These are phyloP conservation scores for Sebastes cheni DNA, from an alignment of 2,797 vertebrate species.

Conservation along the genomic window DNA sequence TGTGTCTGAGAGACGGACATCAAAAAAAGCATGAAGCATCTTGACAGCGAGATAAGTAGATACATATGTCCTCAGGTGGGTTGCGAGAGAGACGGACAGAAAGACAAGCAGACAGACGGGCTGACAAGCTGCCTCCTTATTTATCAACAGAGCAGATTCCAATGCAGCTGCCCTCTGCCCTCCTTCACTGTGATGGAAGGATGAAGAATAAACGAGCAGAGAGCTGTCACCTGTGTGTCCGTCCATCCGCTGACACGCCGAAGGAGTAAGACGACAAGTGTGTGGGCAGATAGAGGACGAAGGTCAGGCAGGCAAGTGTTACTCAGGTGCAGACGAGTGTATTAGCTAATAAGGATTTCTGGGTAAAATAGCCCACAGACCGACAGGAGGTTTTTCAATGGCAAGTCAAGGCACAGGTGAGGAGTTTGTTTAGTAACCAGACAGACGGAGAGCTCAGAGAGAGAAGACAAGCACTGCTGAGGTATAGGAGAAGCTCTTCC, in stretches of 20 bases:
- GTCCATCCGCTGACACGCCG: slow-evolving; percentile 36
- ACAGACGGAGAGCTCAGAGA: slow-evolving; percentile 5
- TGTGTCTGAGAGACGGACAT: background rate
- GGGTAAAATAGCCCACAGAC: slow-evolving; percentile 31
- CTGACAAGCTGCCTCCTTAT: slow-evolving; percentile 19
- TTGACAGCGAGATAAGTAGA: slow-evolving; percentile 15
- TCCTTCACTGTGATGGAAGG: slow-evolving; percentile 25
- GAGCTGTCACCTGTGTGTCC: slow-evolving; percentile 44
- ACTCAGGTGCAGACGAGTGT: slow-evolving; percentile 29
- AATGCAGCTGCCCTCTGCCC: slow-evolving; percentile 32
- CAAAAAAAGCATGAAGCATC: background rate
- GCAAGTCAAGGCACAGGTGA: slow-evolving; percentile 12
- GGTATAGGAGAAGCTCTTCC: background rate
- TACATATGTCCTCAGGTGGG: background rate
- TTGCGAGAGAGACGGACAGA: background rate
- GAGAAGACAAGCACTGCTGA: background rate
- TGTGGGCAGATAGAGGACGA: slow-evolving; percentile 10
- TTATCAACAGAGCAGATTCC: slow-evolving; percentile 32
- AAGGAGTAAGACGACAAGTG: background rate
- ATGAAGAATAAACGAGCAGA: slow-evolving; percentile 48
- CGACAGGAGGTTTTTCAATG: background rate
- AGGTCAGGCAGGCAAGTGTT: slow-evolving; percentile 31
- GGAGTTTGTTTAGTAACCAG: background rate
- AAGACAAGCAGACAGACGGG: slow-evolving; percentile 6
- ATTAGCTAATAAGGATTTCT: slow-evolving; percentile 16